Percentiles rank a stretch among this genome's conserved stretches.
Conservation (phyloP, 2,797 vertebrate genomes). For the Poeciliopsis turneri region DNA sequence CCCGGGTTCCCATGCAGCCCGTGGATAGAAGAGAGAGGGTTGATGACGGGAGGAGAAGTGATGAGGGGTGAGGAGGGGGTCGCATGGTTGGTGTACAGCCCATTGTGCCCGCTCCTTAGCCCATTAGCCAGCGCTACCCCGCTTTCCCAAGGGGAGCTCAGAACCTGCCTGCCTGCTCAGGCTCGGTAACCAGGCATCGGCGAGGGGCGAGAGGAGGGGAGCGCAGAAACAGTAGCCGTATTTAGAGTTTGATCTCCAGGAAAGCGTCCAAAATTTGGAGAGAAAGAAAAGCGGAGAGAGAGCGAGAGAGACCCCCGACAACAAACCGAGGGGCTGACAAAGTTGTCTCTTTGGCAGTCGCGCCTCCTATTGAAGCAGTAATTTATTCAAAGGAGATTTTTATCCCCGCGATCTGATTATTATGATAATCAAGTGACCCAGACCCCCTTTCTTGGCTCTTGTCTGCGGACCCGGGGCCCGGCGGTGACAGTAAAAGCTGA, state of each 20-base stretch:
- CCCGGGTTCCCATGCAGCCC: slow-evolving; percentile 84
- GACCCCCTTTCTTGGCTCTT: slow-evolving; percentile 81
- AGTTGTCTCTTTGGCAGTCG: slow-evolving; percentile 86
- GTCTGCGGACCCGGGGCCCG: slow-evolving; percentile 80
- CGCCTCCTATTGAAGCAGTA: slow-evolving; percentile 83
- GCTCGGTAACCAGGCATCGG: slow-evolving; percentile 76
- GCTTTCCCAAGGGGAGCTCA: slow-evolving; percentile 72
- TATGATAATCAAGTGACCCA: slow-evolving; percentile 84
- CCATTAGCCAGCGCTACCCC: slow-evolving; percentile 77
- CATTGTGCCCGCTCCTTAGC: slow-evolving; percentile 76
- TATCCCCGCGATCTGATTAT: slow-evolving; percentile 85
- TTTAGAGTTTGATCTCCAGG: slow-evolving; percentile 77
- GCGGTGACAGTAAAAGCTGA: slow-evolving; percentile 84
- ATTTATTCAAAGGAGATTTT: slow-evolving; percentile 89
- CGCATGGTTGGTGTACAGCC: slow-evolving; percentile 63
- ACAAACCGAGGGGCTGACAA: slow-evolving; percentile 78
- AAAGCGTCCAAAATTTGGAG: slow-evolving; percentile 75
- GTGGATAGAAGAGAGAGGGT: slow-evolving; percentile 35
- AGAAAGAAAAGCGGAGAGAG: slow-evolving; percentile 65
- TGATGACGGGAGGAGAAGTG: slow-evolving; percentile 30
- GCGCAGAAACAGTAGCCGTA: slow-evolving; percentile 78
- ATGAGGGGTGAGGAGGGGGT: slow-evolving; percentile 12
- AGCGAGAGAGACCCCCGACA: slow-evolving; percentile 49
- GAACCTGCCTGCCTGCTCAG: slow-evolving; percentile 61
- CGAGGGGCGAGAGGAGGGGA: slow-evolving; percentile 54